phyloP scores from a whole-genome alignment of 2,888 invertebrate species.

The Sphaerophoria rueppellii region DNA sequence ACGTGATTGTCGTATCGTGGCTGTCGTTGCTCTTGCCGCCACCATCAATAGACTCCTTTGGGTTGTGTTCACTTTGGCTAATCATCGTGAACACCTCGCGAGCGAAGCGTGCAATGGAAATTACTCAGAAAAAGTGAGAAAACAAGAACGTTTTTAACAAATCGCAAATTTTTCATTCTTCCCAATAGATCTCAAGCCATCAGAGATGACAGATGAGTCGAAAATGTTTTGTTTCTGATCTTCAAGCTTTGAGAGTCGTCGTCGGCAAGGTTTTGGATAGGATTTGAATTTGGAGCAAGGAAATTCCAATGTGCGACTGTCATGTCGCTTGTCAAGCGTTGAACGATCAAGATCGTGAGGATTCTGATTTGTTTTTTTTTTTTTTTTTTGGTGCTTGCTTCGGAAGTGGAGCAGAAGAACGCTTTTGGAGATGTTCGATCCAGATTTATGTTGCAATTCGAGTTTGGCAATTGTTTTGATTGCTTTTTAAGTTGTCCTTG shows the following conservation, averaged over 20 bases:
- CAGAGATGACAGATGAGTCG: slow-evolving; percentile 56
- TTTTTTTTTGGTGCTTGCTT: neutral
- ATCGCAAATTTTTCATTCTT: slow-evolving; percentile 58
- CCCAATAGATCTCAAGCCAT: neutral
- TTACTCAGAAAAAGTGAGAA: slow-evolving; percentile 72
- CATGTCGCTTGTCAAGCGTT: slow-evolving; percentile 57
- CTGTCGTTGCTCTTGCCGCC: neutral
- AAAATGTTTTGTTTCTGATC: slow-evolving; percentile 24
- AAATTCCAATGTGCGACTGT: slow-evolving; percentile 32
- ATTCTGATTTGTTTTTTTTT: slow-evolving; percentile 16
- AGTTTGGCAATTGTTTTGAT: neutral
- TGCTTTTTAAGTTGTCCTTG: neutral
- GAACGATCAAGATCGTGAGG: slow-evolving; percentile 48
- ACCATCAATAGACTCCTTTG: slow-evolving; percentile 7
- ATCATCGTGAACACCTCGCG: slow-evolving; percentile 67
- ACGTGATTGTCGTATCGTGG: slow-evolving; percentile 47
- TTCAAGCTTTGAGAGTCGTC: slow-evolving; percentile 3
- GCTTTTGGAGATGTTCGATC: slow-evolving; percentile 10
- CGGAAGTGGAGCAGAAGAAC: slow-evolving; percentile 13
- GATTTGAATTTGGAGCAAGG: slow-evolving; percentile 56
- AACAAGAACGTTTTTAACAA: slow-evolving; percentile 72
- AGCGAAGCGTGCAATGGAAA: slow-evolving; percentile 65
- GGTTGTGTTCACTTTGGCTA: slow-evolving; percentile 65
- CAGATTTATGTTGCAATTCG: neutral
- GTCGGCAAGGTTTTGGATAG: slow-evolving; percentile 51